Evolutionary conservation across 1,140 invertebrate species (phyloP), one percentile per base, ranked within the genome.

Genomic region (Ips nitidus): DNA sequence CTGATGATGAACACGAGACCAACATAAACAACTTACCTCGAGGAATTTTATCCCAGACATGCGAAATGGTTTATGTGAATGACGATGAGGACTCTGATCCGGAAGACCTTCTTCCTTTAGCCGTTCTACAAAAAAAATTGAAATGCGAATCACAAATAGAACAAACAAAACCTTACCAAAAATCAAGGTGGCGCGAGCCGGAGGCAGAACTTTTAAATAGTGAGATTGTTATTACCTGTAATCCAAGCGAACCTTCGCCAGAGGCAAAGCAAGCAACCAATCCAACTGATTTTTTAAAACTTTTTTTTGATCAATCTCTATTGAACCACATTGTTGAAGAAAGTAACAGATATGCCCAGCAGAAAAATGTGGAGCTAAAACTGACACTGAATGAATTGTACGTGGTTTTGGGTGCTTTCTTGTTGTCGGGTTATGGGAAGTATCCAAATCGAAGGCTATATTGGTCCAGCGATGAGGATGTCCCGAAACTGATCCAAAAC

Each of bases 401-500:
- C n/a, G 71, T 74, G 4, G 50, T 74, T 43, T 60, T 72, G n/a
- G 68, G 68, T 4, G 71, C 40, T 22, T 39, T 72, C 7, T 60
- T 74, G 45, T 63, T 74, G n/a, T 74, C 72, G 36, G 72, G 66
- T 6, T 72, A 72, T 66, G 71, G 67, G 8, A 74, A 72, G 43
- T 72, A 64, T 50, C 67, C 71, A 65, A 74, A 74, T 58, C 64
- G 67, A 64, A 40, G 72, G 56, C 59, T 72, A 58, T 73, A 72
- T 41, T 75, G 72, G 74, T 66, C 57, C 40, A 41, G 45, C n/a
- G 22, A 22, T 22, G 52, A 69, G 4, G 70, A 75, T 65, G 70
- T 72, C 22, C 70, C 74, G 22, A 69, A 67, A 63, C 60, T 75
- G 36, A 57, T 75, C 45, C 64, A 40, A 8, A 60, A 75, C 41